Evolutionary conservation across 2,797 vertebrate species (phyloP).

Genomic region (Hipposideros larvatus): DNA sequence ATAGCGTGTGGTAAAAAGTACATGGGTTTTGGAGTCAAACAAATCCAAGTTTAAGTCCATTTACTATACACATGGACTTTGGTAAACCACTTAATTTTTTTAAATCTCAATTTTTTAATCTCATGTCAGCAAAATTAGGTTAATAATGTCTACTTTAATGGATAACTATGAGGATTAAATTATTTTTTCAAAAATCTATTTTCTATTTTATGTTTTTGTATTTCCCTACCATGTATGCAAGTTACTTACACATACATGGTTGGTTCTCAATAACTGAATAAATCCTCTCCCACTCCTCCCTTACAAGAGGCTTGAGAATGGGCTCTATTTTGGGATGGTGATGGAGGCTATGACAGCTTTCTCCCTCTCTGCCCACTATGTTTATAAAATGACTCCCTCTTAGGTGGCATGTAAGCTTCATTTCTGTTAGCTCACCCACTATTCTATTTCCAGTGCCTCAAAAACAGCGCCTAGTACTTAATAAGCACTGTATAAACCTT

Average conservation of each 20-base stretch:
- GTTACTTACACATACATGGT: background rate
- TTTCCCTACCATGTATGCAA: background rate
- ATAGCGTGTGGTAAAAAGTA: background rate
- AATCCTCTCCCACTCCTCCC: background rate
- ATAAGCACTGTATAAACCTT: background rate
- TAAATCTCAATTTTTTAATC: constrained; percentile 39
- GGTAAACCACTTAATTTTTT: constrained; percentile 32
- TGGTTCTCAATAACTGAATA: background rate
- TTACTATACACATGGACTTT: background rate
- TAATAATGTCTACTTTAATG: background rate
- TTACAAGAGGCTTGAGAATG: background rate
- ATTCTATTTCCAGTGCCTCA: background rate
- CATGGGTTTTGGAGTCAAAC: background rate
- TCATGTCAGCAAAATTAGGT: background rate
- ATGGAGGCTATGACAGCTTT: background rate
- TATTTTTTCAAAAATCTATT: background rate
- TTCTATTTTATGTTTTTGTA: constrained; percentile 31
- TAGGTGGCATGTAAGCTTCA: background rate
- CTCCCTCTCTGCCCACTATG: background rate
- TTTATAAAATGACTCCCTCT: constrained; percentile 12
- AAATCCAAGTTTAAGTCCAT: constrained; percentile 2
- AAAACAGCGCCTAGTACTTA: background rate
- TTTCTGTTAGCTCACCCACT: background rate
- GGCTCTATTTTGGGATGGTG: background rate
- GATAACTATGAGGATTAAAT: background rate